Conservation (phyloP, 2,797 vertebrate genomes). For the Perodicticus potto region DNA sequence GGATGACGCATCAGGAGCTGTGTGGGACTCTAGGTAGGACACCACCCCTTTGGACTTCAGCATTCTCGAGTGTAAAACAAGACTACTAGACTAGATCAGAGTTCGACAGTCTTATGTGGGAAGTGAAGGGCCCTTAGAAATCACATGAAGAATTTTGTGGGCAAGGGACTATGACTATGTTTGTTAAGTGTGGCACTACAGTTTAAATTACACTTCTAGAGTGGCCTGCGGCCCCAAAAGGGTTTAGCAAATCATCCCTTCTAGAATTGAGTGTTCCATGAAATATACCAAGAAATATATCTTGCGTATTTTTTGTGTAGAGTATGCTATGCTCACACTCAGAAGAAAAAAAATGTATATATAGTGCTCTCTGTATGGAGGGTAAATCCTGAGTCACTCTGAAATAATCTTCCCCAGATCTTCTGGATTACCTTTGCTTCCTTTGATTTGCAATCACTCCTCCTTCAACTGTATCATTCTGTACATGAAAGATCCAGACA, state of each 20-base stretch:
- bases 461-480: neutral
- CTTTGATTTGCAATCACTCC: neutral
- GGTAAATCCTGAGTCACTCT: neutral
- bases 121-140: neutral
- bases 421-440: neutral
- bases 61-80: neutral
- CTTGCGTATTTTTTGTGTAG: neutral
- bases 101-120: rapidly evolving
- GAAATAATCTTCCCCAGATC: neutral
- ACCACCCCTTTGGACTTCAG: neutral
- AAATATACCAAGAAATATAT: neutral
- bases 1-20: neutral
- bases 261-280: neutral
- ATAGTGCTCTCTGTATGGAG: neutral
- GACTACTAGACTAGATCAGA: neutral
- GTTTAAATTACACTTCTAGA: slow-evolving; percentile 34
- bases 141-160: neutral
- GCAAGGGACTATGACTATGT: neutral
- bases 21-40: neutral
- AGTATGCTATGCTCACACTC: no score
- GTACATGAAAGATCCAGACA: neutral
- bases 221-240: neutral
- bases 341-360: neutral
- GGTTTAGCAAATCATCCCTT: slow-evolving; percentile 35
- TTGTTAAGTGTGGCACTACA: neutral